Percentiles rank a stretch among this genome's conserved stretches.
phyloP scores from a whole-genome alignment of 1,140 invertebrate genomes.

The Cylas formicarius region DNA sequence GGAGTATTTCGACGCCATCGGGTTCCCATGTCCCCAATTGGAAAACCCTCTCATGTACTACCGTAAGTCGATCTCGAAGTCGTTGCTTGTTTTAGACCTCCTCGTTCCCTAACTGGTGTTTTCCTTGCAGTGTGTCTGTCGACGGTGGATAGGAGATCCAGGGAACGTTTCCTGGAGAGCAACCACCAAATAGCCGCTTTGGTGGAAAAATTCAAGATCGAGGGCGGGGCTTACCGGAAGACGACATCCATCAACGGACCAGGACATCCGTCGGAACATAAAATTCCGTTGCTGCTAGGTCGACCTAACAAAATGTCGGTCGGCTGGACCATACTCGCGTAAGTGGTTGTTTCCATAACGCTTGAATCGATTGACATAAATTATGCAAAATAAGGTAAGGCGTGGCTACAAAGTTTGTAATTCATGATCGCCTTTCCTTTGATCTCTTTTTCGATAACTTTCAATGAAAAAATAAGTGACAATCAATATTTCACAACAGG shows the following conservation, averaged over 20 bases:
- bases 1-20: conserved; percentile 85
- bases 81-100: too few relatives aligned
- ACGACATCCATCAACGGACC: conserved; percentile 37
- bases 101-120: too few relatives aligned
- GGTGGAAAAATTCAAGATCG: conserved; percentile 84
- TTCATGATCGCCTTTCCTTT: too few relatives aligned
- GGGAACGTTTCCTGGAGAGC: conserved; percentile 85
- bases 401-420: too few relatives aligned
- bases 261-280: conserved; percentile 29
- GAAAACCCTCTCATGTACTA: conserved; percentile 94
- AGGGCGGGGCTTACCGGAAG: conserved; percentile 63
- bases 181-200: conserved; percentile 86
- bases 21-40: conserved; percentile 85
- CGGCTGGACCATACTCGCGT: conserved; percentile 70
- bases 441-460: too few relatives aligned
- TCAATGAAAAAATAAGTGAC: too few relatives aligned
- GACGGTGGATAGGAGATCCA: conserved; percentile 80
- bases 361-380: conserved; percentile 1
- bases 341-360: too few relatives aligned
- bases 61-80: conserved; percentile 53
- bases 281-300: conserved; percentile 59
- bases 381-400: too few relatives aligned
- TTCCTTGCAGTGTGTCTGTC: conserved; percentile 70
- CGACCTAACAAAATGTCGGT: conserved; percentile 64
- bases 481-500: too few relatives aligned